Evolutionary conservation across 2,113 vertebrate genomes (phyloP), one percentile per base, ranked within the genome.

Genomic region (Verasper variegatus): DNA sequence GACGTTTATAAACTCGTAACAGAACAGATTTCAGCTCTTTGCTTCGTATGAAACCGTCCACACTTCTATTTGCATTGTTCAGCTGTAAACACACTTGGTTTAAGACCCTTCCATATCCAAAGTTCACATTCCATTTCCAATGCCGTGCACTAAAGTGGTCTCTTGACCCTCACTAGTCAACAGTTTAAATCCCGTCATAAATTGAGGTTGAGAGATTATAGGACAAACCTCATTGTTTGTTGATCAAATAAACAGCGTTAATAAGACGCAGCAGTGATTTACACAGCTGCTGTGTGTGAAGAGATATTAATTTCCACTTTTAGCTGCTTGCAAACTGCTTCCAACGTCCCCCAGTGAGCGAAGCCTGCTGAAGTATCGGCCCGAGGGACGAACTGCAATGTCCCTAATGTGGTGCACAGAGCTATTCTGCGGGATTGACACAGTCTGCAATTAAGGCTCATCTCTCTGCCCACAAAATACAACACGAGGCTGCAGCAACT

Each of bases 161-260:
- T 68, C 63, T 70, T 57, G 75, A 83, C 73, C 76, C 23, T 8
- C n/a, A 35, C 27, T 12, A n/a, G 15, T 78, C 40, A 27, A 76
- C 57, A 71, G 18, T 40, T 74, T 31, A 51, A 85, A 79, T 71
- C 80, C 72, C 56, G 70, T 71, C 73, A 92, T 87, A 82, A 87
- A 81, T 83, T 77, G 65, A 58, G n/a, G 40, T 80, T 61, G 64
- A 11, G 27, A 58, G 73, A 86, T 82, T 81, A 83, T 3, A 75
- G 73, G 70, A 45, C 59, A 67, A 27, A 42, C 63, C 60, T 40
- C 35, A 71, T 64, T 74, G 74, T 71, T 71, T 15, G 10, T 40
- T 35, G 67, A 83, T 84, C 64, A 85, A 85, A 88, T 70, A 84
- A 86, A 89, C 86, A 66, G 45, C 52, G 63, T 78, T 81, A 59